Percentiles rank a stretch among this genome's conserved stretches.
These are phyloP conservation scores for Clusia tigrina DNA, from an alignment of 2,888 invertebrate genomes.

Conservation along the genomic window DNA sequence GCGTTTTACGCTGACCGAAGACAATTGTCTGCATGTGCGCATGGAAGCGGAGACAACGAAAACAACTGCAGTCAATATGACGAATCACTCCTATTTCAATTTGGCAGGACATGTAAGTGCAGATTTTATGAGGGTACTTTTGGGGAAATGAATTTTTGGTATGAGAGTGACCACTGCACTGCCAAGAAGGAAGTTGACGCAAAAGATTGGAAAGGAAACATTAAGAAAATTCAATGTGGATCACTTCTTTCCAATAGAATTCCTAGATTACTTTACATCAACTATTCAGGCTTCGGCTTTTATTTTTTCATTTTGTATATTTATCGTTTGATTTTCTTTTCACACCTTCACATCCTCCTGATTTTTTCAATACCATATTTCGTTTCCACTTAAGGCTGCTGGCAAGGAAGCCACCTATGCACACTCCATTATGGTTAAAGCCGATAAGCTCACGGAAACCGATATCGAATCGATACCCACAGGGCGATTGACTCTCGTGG, in stretches of 20 bases:
- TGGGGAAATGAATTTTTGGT: not conserved
- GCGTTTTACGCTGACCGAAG: conserved; percentile 74
- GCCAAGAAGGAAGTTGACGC: too few species aligned
- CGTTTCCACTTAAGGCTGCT: conserved; percentile 66
- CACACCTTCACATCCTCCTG: too few species aligned
- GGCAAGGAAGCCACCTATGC: conserved; percentile 73
- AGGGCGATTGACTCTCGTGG: conserved; percentile 74
- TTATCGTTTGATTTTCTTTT: too few species aligned
- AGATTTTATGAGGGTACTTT: not conserved
- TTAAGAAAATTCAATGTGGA: too few species aligned
- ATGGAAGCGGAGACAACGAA: conserved; percentile 80
- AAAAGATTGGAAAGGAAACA: too few species aligned
- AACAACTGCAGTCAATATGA: conserved; percentile 85
- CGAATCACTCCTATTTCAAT: conserved; percentile 91
- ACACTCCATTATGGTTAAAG: conserved; percentile 77
- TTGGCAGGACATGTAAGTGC: conserved; percentile 80
- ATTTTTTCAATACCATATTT: not conserved
- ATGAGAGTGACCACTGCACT: too few species aligned
- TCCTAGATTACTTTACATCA: too few species aligned
- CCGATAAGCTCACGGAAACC: conserved; percentile 77
- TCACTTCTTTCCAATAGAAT: too few species aligned
- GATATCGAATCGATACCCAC: conserved; percentile 78
- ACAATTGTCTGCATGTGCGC: conserved; percentile 78
- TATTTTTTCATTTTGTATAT: not conserved
- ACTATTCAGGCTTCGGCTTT: too few species aligned